These are phyloP conservation scores for Oophaga sylvatica DNA, from an alignment of 2,797 vertebrate genomes.

Conservation along the genomic window DNA sequence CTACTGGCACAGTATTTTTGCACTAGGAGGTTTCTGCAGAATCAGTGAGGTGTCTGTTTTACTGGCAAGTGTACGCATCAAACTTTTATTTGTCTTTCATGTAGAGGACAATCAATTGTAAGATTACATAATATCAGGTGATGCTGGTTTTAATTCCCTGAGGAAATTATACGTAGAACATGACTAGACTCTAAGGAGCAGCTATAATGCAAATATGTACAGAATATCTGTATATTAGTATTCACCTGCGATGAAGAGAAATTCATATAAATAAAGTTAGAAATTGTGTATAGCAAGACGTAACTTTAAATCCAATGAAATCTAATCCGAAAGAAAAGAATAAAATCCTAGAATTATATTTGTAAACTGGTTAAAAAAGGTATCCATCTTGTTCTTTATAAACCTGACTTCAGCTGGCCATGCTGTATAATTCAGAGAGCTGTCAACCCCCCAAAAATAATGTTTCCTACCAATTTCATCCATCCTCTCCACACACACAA, in stretches of 20 bases:
- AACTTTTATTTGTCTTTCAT: conserved; percentile 1
- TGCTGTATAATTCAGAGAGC: no score
- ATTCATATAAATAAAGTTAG: neutral
- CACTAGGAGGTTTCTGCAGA: conserved; percentile 6
- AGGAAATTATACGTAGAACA: neutral
- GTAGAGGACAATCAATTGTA: conserved; percentile 14
- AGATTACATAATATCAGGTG: neutral
- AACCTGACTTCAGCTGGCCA: no score
- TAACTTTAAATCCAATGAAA: neutral
- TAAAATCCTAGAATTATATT: no score
- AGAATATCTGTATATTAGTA: neutral
- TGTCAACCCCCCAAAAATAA: no score
- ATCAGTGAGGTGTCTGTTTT: conserved; percentile 13
- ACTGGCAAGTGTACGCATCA: neutral
- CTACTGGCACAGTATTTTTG: conserved; percentile 3
- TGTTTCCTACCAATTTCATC: no score
- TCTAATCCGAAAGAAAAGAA: no score
- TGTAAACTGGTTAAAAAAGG: no score
- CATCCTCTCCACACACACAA: no score
- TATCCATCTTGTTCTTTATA: no score
- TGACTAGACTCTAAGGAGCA: neutral
- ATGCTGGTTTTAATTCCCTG: neutral
- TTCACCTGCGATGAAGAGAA: neutral
- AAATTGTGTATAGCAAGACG: neutral
- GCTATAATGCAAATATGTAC: neutral